Evolutionary conservation across 2,888 invertebrate genomes (phyloP), one percentile per base, ranked within the genome.

Genomic region (Eristalinus aeneus): DNA sequence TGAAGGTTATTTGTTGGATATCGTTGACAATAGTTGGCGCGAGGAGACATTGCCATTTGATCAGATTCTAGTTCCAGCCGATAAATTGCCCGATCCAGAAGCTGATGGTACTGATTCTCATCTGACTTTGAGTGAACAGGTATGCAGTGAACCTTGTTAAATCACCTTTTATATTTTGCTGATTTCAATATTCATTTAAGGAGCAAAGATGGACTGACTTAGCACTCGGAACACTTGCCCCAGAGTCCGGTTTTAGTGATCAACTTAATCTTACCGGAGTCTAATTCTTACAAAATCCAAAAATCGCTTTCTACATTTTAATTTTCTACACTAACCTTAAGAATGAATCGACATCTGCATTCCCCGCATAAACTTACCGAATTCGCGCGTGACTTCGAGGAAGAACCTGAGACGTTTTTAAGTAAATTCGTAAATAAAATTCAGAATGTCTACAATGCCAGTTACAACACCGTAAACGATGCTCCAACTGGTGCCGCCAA

Each of bases 71-170:
- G 98, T 98, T 6, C 98, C 98, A 1, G 92, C 96, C 67, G 95
- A 96, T 90, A 98, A 98, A 93, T 93, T 98, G 67, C 97, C 98
- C 0, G 98, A 98, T 93, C 97, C 97, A 0, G 97, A 97, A 92
- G 97, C 97, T 1, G 98, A 98, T 92, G 97, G 96, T 89, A 97
- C 97, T 23, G 98, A 98, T 93, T 96, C 97, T 3, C 97, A 97
- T 90, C 95, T 98, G 91, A 98, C 98, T 0, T 93, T 98, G 8
- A 96, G 96, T 90, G 98, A 98, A 92, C 97, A 96, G 91, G 97
- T 97, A 75, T 39, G 6, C 1, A 27, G 1, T n/a, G 4, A 34
- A 31, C 12, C 10, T 54, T 16, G 20, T 31, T 6, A 36, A 72
- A 22, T 56, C 11, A 58, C 5, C 53, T 8, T 36, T n/a, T 1